Conservation (phyloP, 1,140 invertebrate species). For the Episyrphus balteatus region DNA sequence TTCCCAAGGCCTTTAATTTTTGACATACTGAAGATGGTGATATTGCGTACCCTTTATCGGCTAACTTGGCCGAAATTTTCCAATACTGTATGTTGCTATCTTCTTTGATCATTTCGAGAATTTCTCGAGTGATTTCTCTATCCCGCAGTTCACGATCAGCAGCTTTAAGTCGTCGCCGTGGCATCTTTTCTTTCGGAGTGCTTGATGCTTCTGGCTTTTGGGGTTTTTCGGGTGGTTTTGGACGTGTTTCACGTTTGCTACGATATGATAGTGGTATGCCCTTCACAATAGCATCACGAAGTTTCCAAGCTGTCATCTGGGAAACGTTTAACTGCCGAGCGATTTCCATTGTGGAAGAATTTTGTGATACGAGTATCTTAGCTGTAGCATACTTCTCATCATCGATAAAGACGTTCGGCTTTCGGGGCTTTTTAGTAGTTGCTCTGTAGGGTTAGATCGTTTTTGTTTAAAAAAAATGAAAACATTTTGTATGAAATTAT, state of each 20-base stretch:
- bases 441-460: neutral
- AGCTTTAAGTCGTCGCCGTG: constrained; percentile 28
- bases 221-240: constrained; percentile 5
- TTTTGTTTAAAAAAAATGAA: neutral
- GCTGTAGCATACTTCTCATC: constrained; percentile 35
- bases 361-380: constrained; percentile 29
- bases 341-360: constrained; percentile 34
- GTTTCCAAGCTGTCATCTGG: constrained; percentile 35
- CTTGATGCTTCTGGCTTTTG: constrained; percentile 3
- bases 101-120: constrained; percentile 32
- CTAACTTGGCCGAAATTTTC: constrained; percentile 32
- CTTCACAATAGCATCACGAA: constrained; percentile 32
- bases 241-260: constrained; percentile 21
- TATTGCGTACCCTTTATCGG: constrained; percentile 33
- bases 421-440: constrained; percentile 26
- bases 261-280: constrained; percentile 32
- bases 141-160: constrained; percentile 29
- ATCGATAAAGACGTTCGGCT: constrained; percentile 34
- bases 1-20: constrained; percentile 34
- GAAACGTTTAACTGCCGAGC: constrained; percentile 29
- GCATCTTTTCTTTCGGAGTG: constrained; percentile 12
- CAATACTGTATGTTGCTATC: constrained; percentile 35
- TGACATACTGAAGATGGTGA: constrained; percentile 34
- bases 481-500: neutral
- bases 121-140: constrained; percentile 35